Evolutionary conservation across 2,797 vertebrate genomes (phyloP), one percentile per base, ranked within the genome.

Genomic region (Sorex maritimensis): DNA sequence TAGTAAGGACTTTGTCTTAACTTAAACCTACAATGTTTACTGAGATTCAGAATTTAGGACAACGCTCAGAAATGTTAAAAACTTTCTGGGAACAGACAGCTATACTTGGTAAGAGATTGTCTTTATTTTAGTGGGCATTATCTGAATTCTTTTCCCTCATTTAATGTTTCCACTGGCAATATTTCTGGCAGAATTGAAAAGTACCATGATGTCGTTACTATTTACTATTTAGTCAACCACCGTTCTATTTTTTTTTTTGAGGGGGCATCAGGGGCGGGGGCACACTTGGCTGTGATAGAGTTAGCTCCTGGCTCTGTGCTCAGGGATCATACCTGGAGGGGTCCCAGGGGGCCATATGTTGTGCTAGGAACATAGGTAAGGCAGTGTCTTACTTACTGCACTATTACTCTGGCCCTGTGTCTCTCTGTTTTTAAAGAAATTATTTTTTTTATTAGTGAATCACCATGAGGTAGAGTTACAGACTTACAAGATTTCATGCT

Each of bases 121-220:
- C 78, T 55, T 73, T 23, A 11, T 85, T 15, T 80, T 58, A 28
- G 1, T 61, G 11, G 12, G 34, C 7, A 15, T 6, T 23, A 30
- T 68, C 46, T 55, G 6, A 63, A 79, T 67, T 55, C 6, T 21
- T 19, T 75, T 52, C 26, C 26, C 12, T 44, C 26, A 17, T 24
- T 58, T 15, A 67, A 34, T 24, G 5, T 28, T 92, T 83, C 84
- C 58, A 74, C 2, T 55, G 10, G 0, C 21, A 77, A 7, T 38
- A 90, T 83, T 86, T 65, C 23, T 83, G 58, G 80, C 55, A 7
- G 19, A 78, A 15, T 91, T 77, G 68, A 63, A 49, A 82, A 75
- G 78, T 71, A 10, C 10, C 19, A 38, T 87, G 44, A 24, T 46
- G 49, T 55, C 4, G 67, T 41, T 23, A 30, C 5, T 14, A 65